Conservation (phyloP, 2,113 vertebrate genomes). For the Platichthys flesus region DNA sequence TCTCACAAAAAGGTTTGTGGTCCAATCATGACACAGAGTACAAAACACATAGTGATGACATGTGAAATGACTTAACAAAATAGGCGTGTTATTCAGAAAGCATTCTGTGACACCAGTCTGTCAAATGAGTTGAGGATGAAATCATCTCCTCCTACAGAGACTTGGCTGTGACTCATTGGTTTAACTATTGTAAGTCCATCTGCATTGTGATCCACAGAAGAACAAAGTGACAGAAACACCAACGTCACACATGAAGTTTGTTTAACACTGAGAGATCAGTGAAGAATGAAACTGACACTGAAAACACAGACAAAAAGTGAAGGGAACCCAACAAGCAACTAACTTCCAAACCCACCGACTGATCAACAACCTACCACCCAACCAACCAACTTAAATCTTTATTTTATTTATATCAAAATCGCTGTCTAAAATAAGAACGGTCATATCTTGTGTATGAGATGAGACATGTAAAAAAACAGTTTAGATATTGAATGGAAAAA, state of each 20-base stretch:
- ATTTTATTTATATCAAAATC: too few relatives aligned
- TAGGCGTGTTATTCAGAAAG: not conserved
- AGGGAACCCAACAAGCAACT: not conserved
- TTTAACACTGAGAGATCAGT: not conserved
- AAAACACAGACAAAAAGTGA: not conserved
- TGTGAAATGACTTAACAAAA: not conserved
- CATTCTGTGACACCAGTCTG: not conserved
- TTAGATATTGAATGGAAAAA: not conserved
- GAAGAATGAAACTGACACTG: not conserved
- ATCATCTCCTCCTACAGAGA: too few relatives aligned
- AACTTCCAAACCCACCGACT: too few relatives aligned
- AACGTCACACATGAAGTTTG: not conserved
- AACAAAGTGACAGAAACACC: too few relatives aligned
- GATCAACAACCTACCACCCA: too few relatives aligned
- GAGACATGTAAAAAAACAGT: too few relatives aligned
- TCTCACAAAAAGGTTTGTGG: not conserved
- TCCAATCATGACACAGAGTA: not conserved
- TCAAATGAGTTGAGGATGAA: not conserved
- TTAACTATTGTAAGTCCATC: not conserved
- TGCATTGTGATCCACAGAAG: too few relatives aligned
- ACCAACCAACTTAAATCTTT: too few relatives aligned
- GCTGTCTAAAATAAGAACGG: too few relatives aligned
- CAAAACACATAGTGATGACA: not conserved
- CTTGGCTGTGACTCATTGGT: too few relatives aligned
- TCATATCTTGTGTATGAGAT: too few relatives aligned